phyloP scores from a whole-genome alignment of 2,113 vertebrate species.

The Arizona elegans region DNA sequence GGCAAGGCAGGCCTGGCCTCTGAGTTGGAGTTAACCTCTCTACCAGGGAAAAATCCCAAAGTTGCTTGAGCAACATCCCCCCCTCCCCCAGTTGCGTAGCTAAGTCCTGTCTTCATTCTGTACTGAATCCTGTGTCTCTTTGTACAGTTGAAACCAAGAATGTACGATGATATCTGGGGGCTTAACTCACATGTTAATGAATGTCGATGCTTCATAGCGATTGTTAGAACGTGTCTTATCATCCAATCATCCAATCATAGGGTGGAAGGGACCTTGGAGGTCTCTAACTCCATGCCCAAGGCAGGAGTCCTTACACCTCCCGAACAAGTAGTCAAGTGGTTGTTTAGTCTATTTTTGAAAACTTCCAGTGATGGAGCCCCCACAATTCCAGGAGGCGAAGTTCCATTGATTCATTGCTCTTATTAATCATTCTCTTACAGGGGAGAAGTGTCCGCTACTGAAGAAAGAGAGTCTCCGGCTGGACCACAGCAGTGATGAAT shows the following conservation, averaged over 20 bases:
- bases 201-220: neutral
- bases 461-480: slow-evolving; percentile 65
- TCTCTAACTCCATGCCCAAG: neutral
- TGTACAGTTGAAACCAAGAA: neutral
- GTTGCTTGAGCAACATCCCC: neutral
- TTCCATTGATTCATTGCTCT: neutral
- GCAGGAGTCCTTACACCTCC: neutral
- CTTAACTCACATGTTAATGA: neutral
- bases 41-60: neutral
- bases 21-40: neutral
- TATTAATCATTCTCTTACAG: slow-evolving; percentile 47
- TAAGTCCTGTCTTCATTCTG: neutral
- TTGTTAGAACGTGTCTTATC: neutral
- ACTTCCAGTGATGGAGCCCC: neutral
- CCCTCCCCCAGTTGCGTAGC: neutral
- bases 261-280: neutral
- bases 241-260: neutral
- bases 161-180: neutral
- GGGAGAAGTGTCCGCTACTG: slow-evolving; percentile 60
- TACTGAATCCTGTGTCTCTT: neutral
- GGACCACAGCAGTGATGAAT: slow-evolving; percentile 56
- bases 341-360: neutral
- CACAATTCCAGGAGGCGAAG: neutral
- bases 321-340: neutral
- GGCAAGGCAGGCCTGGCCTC: neutral